phyloP scores from a whole-genome alignment of 2,113 vertebrate species.

The Rhinichthys klamathensis region DNA sequence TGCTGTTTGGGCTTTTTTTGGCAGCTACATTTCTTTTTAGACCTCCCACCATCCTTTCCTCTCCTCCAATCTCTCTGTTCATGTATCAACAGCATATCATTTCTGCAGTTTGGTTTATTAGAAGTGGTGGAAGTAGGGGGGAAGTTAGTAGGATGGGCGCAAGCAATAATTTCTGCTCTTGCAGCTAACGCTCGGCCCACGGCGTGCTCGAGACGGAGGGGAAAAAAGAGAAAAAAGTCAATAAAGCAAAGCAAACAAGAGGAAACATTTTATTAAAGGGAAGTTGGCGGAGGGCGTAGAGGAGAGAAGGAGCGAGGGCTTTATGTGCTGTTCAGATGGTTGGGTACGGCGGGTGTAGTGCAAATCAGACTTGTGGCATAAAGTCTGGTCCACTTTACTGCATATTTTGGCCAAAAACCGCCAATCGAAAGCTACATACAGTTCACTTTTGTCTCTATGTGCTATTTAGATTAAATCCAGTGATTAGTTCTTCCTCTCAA shows the following conservation, averaged over 20 bases:
- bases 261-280: constrained; percentile 62
- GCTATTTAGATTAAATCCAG: neutral
- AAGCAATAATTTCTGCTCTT: constrained; percentile 55
- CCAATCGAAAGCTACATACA: neutral
- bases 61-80: constrained; percentile 31
- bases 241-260: constrained; percentile 60
- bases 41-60: constrained; percentile 43
- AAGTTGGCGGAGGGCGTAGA: constrained; percentile 51
- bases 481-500: neutral
- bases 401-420: neutral
- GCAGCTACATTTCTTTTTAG: constrained; percentile 46
- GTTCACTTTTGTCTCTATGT: neutral
- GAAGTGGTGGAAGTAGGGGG: constrained; percentile 29
- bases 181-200: constrained; percentile 46
- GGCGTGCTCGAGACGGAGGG: constrained; percentile 33
- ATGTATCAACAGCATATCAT: constrained; percentile 47
- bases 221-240: constrained; percentile 53
- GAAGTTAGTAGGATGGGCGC: constrained; percentile 9
- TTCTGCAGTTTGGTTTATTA: constrained; percentile 55
- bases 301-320: constrained; percentile 21
- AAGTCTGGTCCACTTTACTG: constrained; percentile 18
- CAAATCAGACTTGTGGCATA: neutral
- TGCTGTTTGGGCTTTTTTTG: constrained; percentile 40
- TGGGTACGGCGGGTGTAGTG: constrained; percentile 20
- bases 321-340: constrained; percentile 34